Evolutionary conservation across 2,888 invertebrate genomes (phyloP), one percentile per base, ranked within the genome.

Genomic region (Drosophila niveifrons): DNA sequence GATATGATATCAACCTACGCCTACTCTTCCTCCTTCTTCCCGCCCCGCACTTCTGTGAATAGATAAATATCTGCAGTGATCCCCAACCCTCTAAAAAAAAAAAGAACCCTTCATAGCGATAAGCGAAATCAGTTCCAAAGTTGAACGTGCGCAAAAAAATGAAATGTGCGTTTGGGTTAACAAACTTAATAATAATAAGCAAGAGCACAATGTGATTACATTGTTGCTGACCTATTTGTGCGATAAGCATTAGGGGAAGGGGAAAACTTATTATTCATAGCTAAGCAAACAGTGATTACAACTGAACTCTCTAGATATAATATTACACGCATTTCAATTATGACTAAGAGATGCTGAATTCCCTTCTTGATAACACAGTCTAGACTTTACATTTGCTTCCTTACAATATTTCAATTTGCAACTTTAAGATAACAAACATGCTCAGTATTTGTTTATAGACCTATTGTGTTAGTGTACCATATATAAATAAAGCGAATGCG

Each of bases 101-200:
- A 13, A 41, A 13, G 39, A 41, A 41, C 29, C 23, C 15, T 28
- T 11, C 10, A 4, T 10, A 17, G 7, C 13, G 43, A 56, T 57
- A 61, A 55, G 36, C 51, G 9, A 57, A 51, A 63, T 17, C 13
- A 41, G 17, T 55, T 39, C 41, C 2, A 31, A 48, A 52, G 44
- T 52, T 62, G 31, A 58, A 59, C 58, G 72, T 70, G 66, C 61
- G 61, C 56, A 71, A 71, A 72, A 66, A 39, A 41, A 10, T 1
- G 15, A n/a, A 2, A 47, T 23, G 36, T 34, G 41, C 53, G 44
- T 46, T 44, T 53, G 17, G 39, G 44, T 15, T 56, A 3, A 36
- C 18, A 34, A 2, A 18, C 29, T 11, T 36, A 44, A 34, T 23
- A 46, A 29, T 28, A 63, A 51, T 44, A 39, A 13, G 28, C 8